A percentile compares a stretch with the other conserved stretches of the same genome.
phyloP scores from a whole-genome alignment of 2,888 invertebrate genomes.

The Eueremaeus valkanovi region DNA sequence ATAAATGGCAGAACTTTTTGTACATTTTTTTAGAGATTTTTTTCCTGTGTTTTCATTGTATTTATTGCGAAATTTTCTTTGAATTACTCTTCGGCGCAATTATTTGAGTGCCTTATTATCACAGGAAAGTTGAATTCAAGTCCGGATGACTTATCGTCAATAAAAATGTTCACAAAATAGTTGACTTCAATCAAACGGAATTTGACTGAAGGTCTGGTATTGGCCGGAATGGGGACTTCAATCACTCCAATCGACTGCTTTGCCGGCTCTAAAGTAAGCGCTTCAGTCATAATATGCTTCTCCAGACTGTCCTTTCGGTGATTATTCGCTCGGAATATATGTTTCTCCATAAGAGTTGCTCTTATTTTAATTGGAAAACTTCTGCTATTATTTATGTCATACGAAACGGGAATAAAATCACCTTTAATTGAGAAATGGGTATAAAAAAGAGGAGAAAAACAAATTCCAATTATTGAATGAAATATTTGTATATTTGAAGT shows the following conservation, averaged over 20 bases:
- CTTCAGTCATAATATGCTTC: background rate
- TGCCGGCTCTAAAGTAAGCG: background rate
- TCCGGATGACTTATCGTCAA: slow-evolving; percentile 14
- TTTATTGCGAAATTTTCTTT: background rate
- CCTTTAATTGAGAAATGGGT: background rate
- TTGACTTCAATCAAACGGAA: slow-evolving; percentile 6
- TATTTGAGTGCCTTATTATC: background rate
- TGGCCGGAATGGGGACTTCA: slow-evolving; percentile 26
- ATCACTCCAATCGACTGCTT: background rate
- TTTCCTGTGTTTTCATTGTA: background rate
- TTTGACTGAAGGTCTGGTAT: slow-evolving; percentile 1
- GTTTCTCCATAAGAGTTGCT: slow-evolving; percentile 25
- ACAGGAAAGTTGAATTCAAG: slow-evolving; percentile 31
- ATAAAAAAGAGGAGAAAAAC: background rate
- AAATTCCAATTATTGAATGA: background rate
- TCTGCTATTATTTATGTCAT: background rate
- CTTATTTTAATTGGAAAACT: slow-evolving; percentile 19
- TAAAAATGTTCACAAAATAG: slow-evolving; percentile 16
- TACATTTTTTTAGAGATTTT: background rate
- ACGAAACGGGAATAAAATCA: background rate
- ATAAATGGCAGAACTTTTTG: too few species aligned
- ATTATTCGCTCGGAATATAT: background rate
- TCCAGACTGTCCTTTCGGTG: background rate
- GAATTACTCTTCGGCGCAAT: background rate
- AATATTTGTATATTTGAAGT: too few species aligned